A percentile compares a stretch with the other conserved stretches of the same genome.
Conservation (phyloP, 2,113 vertebrate species). For the Muscicapa adusta region DNA sequence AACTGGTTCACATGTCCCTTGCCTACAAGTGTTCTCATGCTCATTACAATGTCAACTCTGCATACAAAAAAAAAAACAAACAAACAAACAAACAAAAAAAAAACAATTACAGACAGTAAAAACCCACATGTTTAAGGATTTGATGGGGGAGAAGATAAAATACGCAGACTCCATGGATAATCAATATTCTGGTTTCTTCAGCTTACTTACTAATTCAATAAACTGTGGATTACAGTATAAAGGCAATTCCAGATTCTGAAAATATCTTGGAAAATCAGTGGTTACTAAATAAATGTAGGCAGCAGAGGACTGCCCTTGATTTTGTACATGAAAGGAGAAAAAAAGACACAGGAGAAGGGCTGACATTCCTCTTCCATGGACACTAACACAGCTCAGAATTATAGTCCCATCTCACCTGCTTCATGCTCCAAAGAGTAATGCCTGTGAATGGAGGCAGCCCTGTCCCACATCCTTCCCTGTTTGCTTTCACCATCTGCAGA, state of each 20-base stretch:
- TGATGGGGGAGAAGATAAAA: neutral
- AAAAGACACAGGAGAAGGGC: neutral
- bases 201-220: neutral
- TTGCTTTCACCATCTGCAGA: neutral
- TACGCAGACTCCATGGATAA: neutral
- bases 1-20: neutral
- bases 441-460: neutral
- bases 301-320: neutral
- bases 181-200: neutral
- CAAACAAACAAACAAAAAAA: rapidly evolving
- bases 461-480: neutral
- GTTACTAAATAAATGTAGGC: neutral
- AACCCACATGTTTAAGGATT: neutral
- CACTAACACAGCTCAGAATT: neutral
- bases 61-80: rapidly evolving
- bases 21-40: neutral
- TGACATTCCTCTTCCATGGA: neutral
- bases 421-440: neutral
- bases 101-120: neutral
- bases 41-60: neutral
- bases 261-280: neutral
- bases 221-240: neutral
- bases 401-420: neutral
- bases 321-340: neutral
- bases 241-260: neutral